Evolutionary conservation across 1,140 invertebrate species (phyloP), one percentile per base, ranked within the genome.

Genomic region (Camponotus pennsylvanicus): DNA sequence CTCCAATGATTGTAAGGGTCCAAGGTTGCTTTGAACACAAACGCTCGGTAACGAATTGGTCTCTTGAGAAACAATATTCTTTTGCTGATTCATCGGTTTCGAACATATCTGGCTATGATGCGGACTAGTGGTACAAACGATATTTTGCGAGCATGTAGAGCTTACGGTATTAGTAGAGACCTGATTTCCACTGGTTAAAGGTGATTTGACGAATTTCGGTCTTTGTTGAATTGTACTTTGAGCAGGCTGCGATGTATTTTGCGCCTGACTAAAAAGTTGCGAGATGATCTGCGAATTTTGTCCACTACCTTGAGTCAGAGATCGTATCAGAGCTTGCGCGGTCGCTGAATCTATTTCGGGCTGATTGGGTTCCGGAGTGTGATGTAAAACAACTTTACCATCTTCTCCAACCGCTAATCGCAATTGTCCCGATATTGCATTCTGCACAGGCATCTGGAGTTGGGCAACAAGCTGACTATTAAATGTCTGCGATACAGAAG

Each of bases 331-430:
- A 27, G 94, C 94, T 89, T 95, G 94, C 34, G 95, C 93, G 18
- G 94, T 94, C 0, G 94, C 94, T 78, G 92, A 92, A 92, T 95
- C 94, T 13, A 95, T 91, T 80, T 95, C 94, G 0, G 94, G 93
- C 45, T 95, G 95, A 92, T 95, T 95, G 5, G 94, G 93, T 49
- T 95, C 95, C 3, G 94, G 93, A 2, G 94, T 94, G 75, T 95
- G 95, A 86, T 96, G 95, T 9, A 96, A 90, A 27, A 96, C 93
- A 71, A 96, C 93, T 63, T 95, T 94, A 5, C 95, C 95, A 88
- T 96, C 95, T 89, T 96, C 95, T 15, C 95, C 95, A 34, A 96
- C 92, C 6, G 95, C 95, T 21, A 96, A 90, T 85, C 95, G 90
- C 34, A 96, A 84, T 37, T 95, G 95, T 21, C 95, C 95, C 7